A percentile compares a stretch with the other conserved stretches of the same genome.
Conservation (phyloP, 1,140 invertebrate genomes). For the Ceratina calcarata region DNA sequence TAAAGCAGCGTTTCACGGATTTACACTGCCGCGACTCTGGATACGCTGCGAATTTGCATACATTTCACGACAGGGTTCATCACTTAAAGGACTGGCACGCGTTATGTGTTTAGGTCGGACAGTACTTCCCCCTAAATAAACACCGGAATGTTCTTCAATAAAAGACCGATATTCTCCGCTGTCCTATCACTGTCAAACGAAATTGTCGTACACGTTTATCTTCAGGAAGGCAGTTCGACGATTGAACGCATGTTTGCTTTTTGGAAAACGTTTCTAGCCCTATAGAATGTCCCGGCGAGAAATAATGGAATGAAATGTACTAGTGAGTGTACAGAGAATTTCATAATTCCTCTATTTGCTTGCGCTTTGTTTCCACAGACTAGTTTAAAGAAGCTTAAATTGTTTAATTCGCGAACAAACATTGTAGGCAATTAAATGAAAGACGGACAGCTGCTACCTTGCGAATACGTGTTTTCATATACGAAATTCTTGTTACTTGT, state of each 20-base stretch:
- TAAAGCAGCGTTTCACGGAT: not conserved
- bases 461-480: not conserved
- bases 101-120: no score
- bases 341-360: constrained; percentile 4
- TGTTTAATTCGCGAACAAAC: constrained; percentile 9
- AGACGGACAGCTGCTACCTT: not conserved
- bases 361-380: not conserved
- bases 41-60: no score
- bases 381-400: not conserved
- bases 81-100: no score
- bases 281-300: not conserved
- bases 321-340: not conserved
- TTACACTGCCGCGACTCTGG: not conserved
- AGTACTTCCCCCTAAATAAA: no score
- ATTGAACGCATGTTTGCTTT: no score
- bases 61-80: no score
- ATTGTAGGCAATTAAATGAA: not conserved
- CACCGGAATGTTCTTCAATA: no score
- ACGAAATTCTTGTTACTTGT: not conserved
- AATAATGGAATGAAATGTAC: not conserved
- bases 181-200: no score
- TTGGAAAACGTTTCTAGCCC: no score
- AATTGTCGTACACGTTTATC: no score
- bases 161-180: no score
- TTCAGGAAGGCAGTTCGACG: no score